phyloP scores from a whole-genome alignment of 35 echinoderm and acorn worm species.

The Lytechinus pictus region DNA sequence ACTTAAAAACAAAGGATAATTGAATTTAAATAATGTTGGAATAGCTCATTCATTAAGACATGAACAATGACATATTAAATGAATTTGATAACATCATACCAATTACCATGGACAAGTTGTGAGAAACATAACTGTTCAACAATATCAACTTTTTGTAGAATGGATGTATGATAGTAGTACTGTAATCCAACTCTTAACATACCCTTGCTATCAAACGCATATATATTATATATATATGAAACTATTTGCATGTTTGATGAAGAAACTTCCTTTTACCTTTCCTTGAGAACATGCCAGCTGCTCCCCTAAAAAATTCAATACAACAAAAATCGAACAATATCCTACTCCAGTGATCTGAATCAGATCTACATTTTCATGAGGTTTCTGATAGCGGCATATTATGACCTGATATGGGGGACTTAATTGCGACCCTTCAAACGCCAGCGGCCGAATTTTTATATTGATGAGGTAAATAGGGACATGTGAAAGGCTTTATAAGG shows the following conservation, averaged over 20 bases:
- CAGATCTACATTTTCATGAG: conserved; percentile 6
- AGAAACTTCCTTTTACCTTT: neutral
- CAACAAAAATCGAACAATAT: neutral
- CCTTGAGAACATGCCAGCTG: neutral
- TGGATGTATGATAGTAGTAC: no score
- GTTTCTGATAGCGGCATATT: neutral
- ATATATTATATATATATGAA: neutral
- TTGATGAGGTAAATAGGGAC: neutral
- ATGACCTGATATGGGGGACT: neutral
- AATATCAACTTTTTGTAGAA: no score
- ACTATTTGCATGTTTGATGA: neutral
- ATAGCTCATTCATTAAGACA: no score
- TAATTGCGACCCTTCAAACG: conserved; percentile 8
- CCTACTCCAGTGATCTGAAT: neutral
- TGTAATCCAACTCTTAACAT: no score
- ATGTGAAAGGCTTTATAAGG: neutral
- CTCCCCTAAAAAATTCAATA: neutral
- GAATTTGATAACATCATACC: no score
- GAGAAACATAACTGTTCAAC: no score
- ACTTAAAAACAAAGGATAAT: no score
- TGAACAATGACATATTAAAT: no score
- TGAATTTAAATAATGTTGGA: no score
- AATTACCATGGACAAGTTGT: no score
- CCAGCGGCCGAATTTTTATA: conserved; percentile 1
- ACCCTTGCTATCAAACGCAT: no score